These are phyloP conservation scores for Patella depressa DNA, from an alignment of 2,888 invertebrate species.

Conservation along the genomic window DNA sequence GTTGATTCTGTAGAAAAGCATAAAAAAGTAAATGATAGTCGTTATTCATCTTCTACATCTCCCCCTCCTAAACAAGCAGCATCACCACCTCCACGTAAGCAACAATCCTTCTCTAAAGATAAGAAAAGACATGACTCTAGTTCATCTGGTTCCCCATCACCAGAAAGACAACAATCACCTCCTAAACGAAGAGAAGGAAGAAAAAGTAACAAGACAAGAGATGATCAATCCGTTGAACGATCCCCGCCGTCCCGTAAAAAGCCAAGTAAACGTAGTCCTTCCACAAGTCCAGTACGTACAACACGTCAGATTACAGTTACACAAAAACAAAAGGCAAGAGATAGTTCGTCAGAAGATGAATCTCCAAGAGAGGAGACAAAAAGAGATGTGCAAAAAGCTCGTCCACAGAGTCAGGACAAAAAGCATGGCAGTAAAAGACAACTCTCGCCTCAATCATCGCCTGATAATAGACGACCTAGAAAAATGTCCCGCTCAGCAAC, in stretches of 20 bases:
- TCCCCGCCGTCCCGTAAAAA: constrained; percentile 14
- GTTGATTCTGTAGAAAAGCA: constrained; percentile 15
- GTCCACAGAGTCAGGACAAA: constrained; percentile 9
- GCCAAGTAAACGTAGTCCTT: constrained; percentile 11
- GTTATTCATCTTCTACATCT: constrained; percentile 11
- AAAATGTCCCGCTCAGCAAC: not conserved
- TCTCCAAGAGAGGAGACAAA: constrained; percentile 17
- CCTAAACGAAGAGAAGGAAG: constrained; percentile 19
- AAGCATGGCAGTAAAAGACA: not conserved
- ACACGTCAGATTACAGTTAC: constrained; percentile 13
- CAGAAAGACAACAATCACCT: constrained; percentile 25
- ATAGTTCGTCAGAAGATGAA: constrained; percentile 14
- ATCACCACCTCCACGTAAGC: constrained; percentile 18
- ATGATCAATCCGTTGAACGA: not conserved
- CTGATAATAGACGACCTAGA: not conserved
- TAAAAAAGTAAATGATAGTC: constrained; percentile 11
- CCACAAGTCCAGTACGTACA: constrained; percentile 15
- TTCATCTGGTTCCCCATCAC: constrained; percentile 32
- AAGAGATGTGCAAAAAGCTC: constrained; percentile 14
- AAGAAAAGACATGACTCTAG: constrained; percentile 17
- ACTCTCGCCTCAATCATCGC: not conserved
- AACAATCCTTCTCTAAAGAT: constrained; percentile 3
- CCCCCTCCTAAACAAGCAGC: constrained; percentile 8
- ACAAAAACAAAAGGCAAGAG: constrained; percentile 16
- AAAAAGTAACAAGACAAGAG: not conserved